A percentile compares a stretch with the other conserved stretches of the same genome.
Conservation (phyloP, 2,113 vertebrate species). For the Anas platyrhynchos region DNA sequence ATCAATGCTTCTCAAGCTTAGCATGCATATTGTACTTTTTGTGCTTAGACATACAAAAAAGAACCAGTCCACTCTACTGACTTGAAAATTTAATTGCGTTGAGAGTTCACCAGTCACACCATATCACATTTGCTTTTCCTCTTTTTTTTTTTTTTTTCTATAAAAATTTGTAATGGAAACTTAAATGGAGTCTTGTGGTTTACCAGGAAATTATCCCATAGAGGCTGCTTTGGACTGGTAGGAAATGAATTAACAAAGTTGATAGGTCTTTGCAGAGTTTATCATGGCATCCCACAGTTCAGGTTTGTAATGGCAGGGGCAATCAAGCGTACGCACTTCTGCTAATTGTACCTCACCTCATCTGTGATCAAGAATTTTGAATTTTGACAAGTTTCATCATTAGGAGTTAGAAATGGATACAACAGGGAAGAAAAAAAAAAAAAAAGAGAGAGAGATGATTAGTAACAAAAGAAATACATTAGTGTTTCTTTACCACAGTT, state of each 20-base stretch:
- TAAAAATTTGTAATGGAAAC: not conserved
- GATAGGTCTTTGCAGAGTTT: not conserved
- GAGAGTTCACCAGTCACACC: not conserved
- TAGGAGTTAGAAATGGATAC: not conserved
- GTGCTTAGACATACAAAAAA: not conserved
- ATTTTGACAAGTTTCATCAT: not conserved
- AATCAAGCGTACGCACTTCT: rapidly evolving
- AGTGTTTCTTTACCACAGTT: rapidly evolving
- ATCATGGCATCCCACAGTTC: not conserved
- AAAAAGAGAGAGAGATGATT: rapidly evolving
- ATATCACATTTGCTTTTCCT: not conserved
- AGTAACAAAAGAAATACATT: not conserved
- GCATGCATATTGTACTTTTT: not conserved
- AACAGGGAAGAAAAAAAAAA: rapidly evolving
- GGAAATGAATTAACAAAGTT: not conserved
- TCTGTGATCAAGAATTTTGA: not conserved
- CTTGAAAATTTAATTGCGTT: not conserved
- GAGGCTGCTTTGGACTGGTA: not conserved
- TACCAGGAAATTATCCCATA: not conserved
- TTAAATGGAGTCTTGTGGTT: not conserved
- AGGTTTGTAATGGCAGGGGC: not conserved
- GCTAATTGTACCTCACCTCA: rapidly evolving
- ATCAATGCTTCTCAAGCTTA: not conserved
- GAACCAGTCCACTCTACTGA: not conserved
- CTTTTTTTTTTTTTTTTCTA: not conserved